These are phyloP conservation scores for Crioceris asparagi DNA, from an alignment of 2,888 invertebrate species.

Conservation along the genomic window DNA sequence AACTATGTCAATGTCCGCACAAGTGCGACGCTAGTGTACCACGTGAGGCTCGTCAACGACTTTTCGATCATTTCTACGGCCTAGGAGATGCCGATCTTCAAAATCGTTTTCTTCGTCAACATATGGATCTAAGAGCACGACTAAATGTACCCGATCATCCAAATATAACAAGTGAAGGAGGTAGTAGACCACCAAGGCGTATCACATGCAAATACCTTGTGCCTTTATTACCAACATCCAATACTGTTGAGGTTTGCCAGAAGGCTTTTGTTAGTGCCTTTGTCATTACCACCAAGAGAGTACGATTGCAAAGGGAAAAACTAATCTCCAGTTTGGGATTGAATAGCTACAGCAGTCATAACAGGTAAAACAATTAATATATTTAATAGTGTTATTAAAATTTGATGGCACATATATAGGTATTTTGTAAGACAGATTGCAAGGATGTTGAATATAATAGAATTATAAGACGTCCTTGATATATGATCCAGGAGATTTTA, in stretches of 20 bases:
- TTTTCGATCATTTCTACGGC: slow-evolving; percentile 42
- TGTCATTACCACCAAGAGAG: slow-evolving; percentile 44
- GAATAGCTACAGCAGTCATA: slow-evolving; percentile 37
- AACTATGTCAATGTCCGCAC: slow-evolving; percentile 44
- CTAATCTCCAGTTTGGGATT: slow-evolving; percentile 39
- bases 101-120: slow-evolving; percentile 41
- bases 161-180: slow-evolving; percentile 8
- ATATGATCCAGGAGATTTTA: too few relatives aligned
- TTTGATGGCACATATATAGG: too few relatives aligned
- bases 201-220: slow-evolving; percentile 45
- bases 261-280: slow-evolving; percentile 46
- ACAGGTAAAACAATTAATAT: too few relatives aligned
- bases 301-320: slow-evolving; percentile 42
- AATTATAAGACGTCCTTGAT: too few relatives aligned
- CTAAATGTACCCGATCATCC: slow-evolving; percentile 33
- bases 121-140: slow-evolving; percentile 41
- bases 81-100: slow-evolving; percentile 41
- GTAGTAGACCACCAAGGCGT: slow-evolving; percentile 35
- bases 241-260: slow-evolving; percentile 38
- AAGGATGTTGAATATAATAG: too few relatives aligned
- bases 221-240: slow-evolving; percentile 23
- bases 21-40: slow-evolving; percentile 43
- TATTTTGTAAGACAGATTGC: too few relatives aligned
- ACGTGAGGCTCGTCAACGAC: slow-evolving; percentile 35
- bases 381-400: too few relatives aligned